Percentiles rank a stretch among this genome's conserved stretches.
Evolutionary conservation across 2,888 invertebrate species (phyloP).

Genomic region (Molanna angustata): DNA sequence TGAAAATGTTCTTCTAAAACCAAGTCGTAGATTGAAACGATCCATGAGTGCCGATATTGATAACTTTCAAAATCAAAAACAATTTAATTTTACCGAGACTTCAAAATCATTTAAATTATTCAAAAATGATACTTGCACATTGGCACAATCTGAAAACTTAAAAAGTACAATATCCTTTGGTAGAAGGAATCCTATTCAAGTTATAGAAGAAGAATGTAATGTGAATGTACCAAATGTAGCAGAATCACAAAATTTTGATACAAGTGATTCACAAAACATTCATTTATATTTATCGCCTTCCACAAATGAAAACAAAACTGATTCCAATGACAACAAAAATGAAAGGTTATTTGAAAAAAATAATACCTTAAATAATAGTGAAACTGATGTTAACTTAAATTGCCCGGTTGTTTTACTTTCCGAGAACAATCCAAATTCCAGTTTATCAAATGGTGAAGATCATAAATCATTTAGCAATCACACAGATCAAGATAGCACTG

Average conservation of each 20-base stretch:
- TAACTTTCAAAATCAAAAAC: not conserved
- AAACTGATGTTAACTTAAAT: constrained; percentile 38
- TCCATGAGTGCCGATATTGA: constrained; percentile 17
- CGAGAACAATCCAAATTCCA: constrained; percentile 24
- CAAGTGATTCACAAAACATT: constrained; percentile 49
- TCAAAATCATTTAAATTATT: not conserved
- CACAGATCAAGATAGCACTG: constrained; percentile 25
- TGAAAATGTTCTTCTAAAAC: not conserved
- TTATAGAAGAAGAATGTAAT: not conserved
- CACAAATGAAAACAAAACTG: constrained; percentile 37
- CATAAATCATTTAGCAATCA: constrained; percentile 41
- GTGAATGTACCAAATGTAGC: not conserved
- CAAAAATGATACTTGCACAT: not conserved
- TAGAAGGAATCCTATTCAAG: constrained; percentile 1
- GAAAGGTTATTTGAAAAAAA: not conserved
- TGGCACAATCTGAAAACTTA: not conserved
- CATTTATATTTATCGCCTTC: constrained; percentile 44
- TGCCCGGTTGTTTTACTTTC: constrained; percentile 45
- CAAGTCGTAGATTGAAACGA: constrained; percentile 10
- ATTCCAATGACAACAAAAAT: constrained; percentile 12
- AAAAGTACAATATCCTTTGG: not conserved
- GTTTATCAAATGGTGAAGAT: constrained; percentile 34
- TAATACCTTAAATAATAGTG: not conserved
- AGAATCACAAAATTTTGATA: constrained; percentile 15
- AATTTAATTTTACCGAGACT: not conserved